Percentiles rank a stretch among this genome's conserved stretches.
Conservation (phyloP, 2,888 invertebrate species). For the Leptinotarsa juncta region DNA sequence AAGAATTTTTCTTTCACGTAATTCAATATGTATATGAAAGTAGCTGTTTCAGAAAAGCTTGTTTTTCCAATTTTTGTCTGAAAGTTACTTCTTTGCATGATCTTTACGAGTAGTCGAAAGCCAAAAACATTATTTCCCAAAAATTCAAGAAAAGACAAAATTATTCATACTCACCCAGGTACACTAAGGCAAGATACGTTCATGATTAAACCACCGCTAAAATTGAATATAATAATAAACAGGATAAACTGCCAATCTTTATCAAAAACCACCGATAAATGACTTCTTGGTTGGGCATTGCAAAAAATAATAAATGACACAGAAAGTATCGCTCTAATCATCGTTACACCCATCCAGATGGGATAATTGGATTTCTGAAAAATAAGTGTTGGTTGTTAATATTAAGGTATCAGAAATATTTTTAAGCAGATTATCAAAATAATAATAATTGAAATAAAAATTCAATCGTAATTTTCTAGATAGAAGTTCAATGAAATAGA, state of each 20-base stretch:
- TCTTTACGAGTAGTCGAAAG: neutral
- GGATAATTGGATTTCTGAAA: neutral
- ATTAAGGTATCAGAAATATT: too few relatives aligned
- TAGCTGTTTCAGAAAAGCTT: neutral
- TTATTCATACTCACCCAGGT: neutral
- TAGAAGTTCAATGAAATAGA: too few relatives aligned
- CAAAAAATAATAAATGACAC: slow-evolving; percentile 24
- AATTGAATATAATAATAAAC: neutral
- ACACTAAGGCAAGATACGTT: neutral
- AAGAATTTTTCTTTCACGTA: too few relatives aligned
- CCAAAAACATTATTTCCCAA: neutral
- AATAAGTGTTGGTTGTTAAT: neutral
- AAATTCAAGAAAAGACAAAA: neutral
- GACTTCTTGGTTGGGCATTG: slow-evolving; percentile 26
- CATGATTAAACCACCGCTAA: slow-evolving; percentile 13
- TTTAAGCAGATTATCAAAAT: too few relatives aligned
- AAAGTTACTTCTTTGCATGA: too few relatives aligned
- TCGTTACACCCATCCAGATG: neutral
- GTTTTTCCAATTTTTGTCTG: neutral
- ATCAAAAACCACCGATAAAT: slow-evolving; percentile 23
- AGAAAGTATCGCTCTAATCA: neutral
- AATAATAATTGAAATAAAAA: too few relatives aligned
- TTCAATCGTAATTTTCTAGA: too few relatives aligned
- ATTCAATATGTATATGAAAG: neutral
- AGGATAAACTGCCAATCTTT: slow-evolving; percentile 19